Percentiles rank a stretch among this genome's conserved stretches.
Evolutionary conservation across 2,113 vertebrate species (phyloP).

Genomic region (Grantiella picta): DNA sequence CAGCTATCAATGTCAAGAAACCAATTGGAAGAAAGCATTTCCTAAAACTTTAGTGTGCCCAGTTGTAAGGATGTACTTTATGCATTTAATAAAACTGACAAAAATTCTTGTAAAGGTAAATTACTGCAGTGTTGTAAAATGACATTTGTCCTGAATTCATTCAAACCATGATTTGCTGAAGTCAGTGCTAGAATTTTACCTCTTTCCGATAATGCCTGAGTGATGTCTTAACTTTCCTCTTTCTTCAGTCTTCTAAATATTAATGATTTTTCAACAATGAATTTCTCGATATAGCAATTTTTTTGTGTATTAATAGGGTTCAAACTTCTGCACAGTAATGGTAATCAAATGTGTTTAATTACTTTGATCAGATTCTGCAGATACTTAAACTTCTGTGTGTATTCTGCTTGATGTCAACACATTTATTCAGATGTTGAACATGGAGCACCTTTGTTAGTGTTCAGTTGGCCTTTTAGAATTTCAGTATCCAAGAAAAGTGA

Average conservation of each 20-base stretch:
- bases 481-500: neutral
- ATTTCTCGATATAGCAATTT: neutral
- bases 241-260: neutral
- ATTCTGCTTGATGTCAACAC: neutral
- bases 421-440: neutral
- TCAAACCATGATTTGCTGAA: neutral
- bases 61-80: neutral
- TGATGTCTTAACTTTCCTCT: neutral
- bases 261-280: neutral
- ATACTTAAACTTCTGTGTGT: neutral
- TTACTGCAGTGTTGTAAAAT: neutral
- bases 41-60: neutral
- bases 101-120: neutral
- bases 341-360: neutral
- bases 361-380: neutral
- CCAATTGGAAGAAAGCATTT: neutral
- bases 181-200: neutral
- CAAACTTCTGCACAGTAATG: neutral
- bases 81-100: neutral
- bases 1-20: neutral
- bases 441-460: neutral
- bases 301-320: neutral
- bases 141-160: neutral
- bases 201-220: neutral
- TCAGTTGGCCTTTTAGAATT: neutral